These are phyloP conservation scores for Nicator chloris DNA, from an alignment of 2,113 vertebrate species.

Conservation along the genomic window DNA sequence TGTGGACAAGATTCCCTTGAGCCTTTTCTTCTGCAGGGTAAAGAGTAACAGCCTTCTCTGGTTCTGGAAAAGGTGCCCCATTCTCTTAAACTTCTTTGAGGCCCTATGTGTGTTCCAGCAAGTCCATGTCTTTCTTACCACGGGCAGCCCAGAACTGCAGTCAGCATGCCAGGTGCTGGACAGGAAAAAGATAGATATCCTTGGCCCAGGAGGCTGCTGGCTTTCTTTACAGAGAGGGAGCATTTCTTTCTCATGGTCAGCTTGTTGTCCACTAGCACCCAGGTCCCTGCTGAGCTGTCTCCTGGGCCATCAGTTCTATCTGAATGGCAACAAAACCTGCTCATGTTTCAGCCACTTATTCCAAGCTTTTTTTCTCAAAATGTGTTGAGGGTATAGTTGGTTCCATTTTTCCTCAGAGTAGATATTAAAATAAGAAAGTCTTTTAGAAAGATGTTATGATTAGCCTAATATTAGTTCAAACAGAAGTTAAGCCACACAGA, in stretches of 20 bases:
- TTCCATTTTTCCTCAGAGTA: background rate
- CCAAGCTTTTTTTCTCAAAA: background rate
- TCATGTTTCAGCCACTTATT: background rate
- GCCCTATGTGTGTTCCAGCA: fast-evolving
- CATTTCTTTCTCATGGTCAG: background rate
- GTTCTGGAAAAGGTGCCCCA: background rate
- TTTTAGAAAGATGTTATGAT: background rate
- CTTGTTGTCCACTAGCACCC: background rate
- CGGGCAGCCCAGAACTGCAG: background rate
- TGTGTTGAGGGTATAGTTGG: background rate
- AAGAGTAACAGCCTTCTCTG: background rate
- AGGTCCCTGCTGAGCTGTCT: background rate
- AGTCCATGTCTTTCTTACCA: background rate
- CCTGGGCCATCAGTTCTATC: background rate
- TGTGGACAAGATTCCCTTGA: background rate
- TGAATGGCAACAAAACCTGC: background rate
- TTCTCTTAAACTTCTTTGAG: background rate
- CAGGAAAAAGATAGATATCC: background rate
- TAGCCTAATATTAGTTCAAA: background rate
- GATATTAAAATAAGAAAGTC: background rate
- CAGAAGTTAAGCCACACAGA: background rate
- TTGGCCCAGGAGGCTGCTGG: background rate
- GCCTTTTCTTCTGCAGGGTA: background rate
- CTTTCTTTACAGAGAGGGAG: background rate
- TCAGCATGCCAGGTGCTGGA: background rate